Percentiles rank a stretch among this genome's conserved stretches.
phyloP scores from a whole-genome alignment of 2,113 vertebrate species.

The Dascyllus trimaculatus region DNA sequence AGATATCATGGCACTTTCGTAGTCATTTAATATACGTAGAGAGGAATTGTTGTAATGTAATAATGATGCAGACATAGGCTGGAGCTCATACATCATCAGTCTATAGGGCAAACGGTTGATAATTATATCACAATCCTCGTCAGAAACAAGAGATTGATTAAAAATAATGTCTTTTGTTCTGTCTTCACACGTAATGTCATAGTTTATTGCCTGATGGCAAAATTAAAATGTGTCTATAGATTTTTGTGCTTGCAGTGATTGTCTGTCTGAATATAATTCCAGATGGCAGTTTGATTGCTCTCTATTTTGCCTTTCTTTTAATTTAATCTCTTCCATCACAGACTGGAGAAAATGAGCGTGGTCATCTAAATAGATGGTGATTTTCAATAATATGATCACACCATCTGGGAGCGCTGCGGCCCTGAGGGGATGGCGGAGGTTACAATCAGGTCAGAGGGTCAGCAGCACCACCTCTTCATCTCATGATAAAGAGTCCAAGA shows the following conservation, averaged over 20 bases:
- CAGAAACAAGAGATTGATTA: slow-evolving; percentile 49
- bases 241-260: slow-evolving; percentile 27
- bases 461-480: slow-evolving; percentile 14
- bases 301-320: slow-evolving; percentile 57
- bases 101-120: slow-evolving; percentile 13
- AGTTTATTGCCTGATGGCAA: slow-evolving; percentile 24
- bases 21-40: not conserved
- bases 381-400: slow-evolving; percentile 51
- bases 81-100: slow-evolving; percentile 1
- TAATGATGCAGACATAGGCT: not conserved
- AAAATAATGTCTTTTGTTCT: slow-evolving; percentile 18
- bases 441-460: slow-evolving; percentile 58
- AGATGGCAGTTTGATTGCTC: slow-evolving; percentile 69
- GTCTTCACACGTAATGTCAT: slow-evolving; percentile 20
- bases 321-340: slow-evolving; percentile 57
- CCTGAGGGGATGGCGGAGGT: slow-evolving; percentile 18
- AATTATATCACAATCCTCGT: slow-evolving; percentile 38
- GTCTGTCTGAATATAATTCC: slow-evolving; percentile 59
- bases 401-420: slow-evolving; percentile 44
- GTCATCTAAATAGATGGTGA: slow-evolving; percentile 53
- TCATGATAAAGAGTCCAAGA: not conserved
- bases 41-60: not conserved
- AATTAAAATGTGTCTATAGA: slow-evolving; percentile 42
- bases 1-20: not conserved
- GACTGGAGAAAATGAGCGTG: slow-evolving; percentile 53